Evolutionary conservation across 1,140 invertebrate genomes (phyloP).

Genomic region (Caenorhabditis brenneri): DNA sequence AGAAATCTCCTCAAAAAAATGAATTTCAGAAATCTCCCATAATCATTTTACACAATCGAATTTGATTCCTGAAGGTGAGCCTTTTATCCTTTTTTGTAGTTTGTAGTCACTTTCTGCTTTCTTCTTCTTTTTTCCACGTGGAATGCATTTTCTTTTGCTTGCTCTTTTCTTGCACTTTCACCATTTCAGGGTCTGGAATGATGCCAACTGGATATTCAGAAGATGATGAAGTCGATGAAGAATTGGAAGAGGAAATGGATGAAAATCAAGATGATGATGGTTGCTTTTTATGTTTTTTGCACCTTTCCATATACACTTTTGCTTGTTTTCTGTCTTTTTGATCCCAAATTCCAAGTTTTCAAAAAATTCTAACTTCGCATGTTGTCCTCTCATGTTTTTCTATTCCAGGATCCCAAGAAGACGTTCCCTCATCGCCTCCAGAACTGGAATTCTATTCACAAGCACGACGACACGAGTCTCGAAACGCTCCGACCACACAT

Average conservation of each 20-base stretch:
- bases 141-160: neutral
- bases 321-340: neutral
- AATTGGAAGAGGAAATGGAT: neutral
- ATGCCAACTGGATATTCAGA: neutral
- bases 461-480: conserved; percentile 6
- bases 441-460: conserved; percentile 29
- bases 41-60: conserved; percentile 27
- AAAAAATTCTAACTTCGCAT: neutral
- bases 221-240: conserved; percentile 1
- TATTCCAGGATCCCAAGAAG: conserved; percentile 7
- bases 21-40: conserved; percentile 35
- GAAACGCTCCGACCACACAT: conserved; percentile 28
- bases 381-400: neutral
- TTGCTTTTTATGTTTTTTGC: neutral
- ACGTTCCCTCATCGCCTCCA: neutral
- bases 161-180: conserved; percentile 23
- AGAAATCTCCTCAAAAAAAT: neutral
- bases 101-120: neutral
- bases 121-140: neutral
- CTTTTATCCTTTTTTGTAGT: neutral
- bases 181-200: conserved; percentile 10
- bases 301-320: neutral
- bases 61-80: conserved; percentile 48
- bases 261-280: neutral
- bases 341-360: too few relatives aligned